A percentile compares a stretch with the other conserved stretches of the same genome.
phyloP scores from a whole-genome alignment of 2,797 vertebrate species.

The Pagetopsis macropterus region DNA sequence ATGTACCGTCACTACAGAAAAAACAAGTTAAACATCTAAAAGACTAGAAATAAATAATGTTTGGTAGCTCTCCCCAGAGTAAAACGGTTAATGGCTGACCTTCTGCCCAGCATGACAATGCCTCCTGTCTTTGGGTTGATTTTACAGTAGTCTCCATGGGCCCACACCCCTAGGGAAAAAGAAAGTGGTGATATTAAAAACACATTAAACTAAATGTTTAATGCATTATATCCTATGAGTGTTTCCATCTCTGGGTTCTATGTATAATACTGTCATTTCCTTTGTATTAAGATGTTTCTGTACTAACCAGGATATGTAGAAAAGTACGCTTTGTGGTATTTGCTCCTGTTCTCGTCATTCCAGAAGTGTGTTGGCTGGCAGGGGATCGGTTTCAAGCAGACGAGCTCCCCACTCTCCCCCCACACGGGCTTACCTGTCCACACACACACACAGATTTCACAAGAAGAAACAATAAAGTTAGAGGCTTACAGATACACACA shows the following conservation, averaged over 20 bases:
- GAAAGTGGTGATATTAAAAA: background rate
- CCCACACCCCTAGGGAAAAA: constrained; percentile 88
- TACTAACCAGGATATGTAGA: constrained; percentile 89
- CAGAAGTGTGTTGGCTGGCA: constrained; percentile 98
- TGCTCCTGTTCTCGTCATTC: constrained; percentile 93
- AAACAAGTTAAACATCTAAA: constrained; percentile 37
- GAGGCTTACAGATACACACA: constrained; percentile 18
- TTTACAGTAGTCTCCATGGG: constrained; percentile 96
- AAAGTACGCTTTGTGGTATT: constrained; percentile 97
- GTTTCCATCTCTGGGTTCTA: background rate
- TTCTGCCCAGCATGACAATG: constrained; percentile 94
- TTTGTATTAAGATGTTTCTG: constrained; percentile 8
- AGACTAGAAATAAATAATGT: background rate
- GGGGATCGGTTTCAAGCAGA: constrained; percentile 94
- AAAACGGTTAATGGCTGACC: constrained; percentile 77
- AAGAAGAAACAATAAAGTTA: constrained; percentile 20
- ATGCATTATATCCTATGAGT: background rate
- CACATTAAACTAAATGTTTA: background rate
- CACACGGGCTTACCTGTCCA: constrained; percentile 90
- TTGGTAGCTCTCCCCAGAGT: background rate
- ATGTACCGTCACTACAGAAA: constrained; percentile 89
- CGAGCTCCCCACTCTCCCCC: constrained; percentile 95
- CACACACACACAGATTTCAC: constrained; percentile 34
- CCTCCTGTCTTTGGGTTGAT: constrained; percentile 96
- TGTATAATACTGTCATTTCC: background rate